A percentile compares a stretch with the other conserved stretches of the same genome.
These are phyloP conservation scores for Ferrisia virgata DNA, from an alignment of 2,888 invertebrate genomes.

Conservation along the genomic window DNA sequence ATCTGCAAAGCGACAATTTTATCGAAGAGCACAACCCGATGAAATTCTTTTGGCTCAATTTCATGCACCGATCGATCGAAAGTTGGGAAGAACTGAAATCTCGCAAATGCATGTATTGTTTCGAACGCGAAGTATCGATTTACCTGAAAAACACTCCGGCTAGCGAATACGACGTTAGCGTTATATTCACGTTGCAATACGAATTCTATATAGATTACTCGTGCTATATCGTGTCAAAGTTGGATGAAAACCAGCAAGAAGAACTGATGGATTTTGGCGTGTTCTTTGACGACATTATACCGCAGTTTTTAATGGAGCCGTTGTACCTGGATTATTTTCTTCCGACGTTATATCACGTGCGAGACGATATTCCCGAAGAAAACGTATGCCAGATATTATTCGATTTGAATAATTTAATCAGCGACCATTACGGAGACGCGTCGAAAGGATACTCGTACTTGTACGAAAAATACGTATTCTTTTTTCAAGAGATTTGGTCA, in stretches of 20 bases:
- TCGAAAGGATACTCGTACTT: constrained; percentile 1
- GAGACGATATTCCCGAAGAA: not conserved
- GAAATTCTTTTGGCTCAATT: not conserved
- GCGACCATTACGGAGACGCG: not conserved
- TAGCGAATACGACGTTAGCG: not conserved
- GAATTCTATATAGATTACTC: constrained; percentile 5
- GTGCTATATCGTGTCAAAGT: not conserved
- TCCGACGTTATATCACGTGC: not conserved
- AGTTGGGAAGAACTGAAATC: not conserved
- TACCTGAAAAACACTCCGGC: not conserved
- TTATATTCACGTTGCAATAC: not conserved
- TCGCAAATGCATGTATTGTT: not conserved
- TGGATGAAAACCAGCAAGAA: not conserved
- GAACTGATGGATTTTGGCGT: not conserved
- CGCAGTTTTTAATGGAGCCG: constrained; percentile 12
- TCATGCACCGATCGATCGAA: not conserved
- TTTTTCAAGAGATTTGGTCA: not conserved
- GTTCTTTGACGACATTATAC: not conserved
- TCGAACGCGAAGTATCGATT: not conserved
- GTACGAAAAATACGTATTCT: constrained; percentile 6
- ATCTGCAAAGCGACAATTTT: not conserved
- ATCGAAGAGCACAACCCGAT: constrained; percentile 11
- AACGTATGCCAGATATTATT: constrained; percentile 19
- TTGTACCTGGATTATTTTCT: constrained; percentile 1
- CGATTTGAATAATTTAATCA: not conserved